phyloP scores from a whole-genome alignment of 2,113 vertebrate species.

The Strix uralensis region DNA sequence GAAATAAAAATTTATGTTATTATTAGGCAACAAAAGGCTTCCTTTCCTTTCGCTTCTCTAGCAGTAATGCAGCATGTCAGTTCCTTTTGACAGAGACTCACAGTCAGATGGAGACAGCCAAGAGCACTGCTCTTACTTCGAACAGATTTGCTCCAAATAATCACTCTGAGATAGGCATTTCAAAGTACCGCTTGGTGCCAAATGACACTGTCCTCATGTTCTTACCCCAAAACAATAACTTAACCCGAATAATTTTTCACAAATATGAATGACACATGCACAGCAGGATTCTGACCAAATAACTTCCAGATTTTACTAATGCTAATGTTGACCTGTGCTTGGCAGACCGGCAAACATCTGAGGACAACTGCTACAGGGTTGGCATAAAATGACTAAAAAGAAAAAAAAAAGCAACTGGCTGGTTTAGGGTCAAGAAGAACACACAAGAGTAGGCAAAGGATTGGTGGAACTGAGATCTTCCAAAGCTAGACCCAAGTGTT shows the following conservation, averaged over 20 bases:
- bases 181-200: neutral
- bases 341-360: neutral
- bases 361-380: neutral
- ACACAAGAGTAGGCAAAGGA: rapidly evolving
- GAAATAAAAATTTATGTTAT: neutral
- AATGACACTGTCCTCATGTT: neutral
- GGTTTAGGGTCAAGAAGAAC: neutral
- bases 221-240: neutral
- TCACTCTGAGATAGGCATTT: neutral
- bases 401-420: neutral
- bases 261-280: neutral
- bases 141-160: neutral
- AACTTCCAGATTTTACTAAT: neutral
- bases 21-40: neutral
- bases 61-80: neutral
- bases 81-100: neutral
- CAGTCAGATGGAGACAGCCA: neutral
- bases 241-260: neutral
- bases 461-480: neutral
- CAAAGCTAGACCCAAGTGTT: neutral
- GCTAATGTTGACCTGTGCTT: neutral
- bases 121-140: neutral
- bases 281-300: neutral
- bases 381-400: neutral
- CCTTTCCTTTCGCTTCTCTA: neutral